These are phyloP conservation scores for Formica exsecta DNA, from an alignment of 1,140 invertebrate genomes.

Conservation along the genomic window DNA sequence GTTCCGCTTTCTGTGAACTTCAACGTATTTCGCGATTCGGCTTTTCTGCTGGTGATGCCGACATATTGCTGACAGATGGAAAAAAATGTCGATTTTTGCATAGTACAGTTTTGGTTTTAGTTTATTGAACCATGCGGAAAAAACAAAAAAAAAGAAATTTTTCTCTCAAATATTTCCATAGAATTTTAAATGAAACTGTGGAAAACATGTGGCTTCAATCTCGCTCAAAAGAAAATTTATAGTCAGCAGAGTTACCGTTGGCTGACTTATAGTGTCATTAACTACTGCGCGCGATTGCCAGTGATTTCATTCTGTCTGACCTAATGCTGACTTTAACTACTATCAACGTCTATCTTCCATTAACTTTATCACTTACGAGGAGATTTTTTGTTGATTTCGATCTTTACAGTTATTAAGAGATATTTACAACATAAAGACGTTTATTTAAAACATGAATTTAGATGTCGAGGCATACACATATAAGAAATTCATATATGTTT, in stretches of 20 bases:
- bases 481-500: too few species aligned
- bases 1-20: slow-evolving; percentile 4
- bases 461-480: too few species aligned
- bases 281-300: slow-evolving; percentile 14
- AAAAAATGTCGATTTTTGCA: slow-evolving; percentile 10
- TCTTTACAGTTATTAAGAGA: background rate
- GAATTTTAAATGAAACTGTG: background rate
- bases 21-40: background rate
- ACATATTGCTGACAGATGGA: background rate
- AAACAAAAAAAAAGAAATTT: background rate
- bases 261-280: slow-evolving; percentile 12
- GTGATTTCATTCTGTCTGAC: background rate
- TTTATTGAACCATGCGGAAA: background rate
- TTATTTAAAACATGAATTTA: too few species aligned
- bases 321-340: background rate
- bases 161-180: background rate
- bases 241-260: background rate
- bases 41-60: background rate
- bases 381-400: background rate
- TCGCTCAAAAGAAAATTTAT: background rate
- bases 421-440: too few species aligned
- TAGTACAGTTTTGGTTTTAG: background rate
- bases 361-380: background rate
- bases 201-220: background rate
- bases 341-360: background rate